Evolutionary conservation across 2,888 invertebrate species (phyloP), one percentile per base, ranked within the genome.

Genomic region (Acanthosoma haemorrhoidale): DNA sequence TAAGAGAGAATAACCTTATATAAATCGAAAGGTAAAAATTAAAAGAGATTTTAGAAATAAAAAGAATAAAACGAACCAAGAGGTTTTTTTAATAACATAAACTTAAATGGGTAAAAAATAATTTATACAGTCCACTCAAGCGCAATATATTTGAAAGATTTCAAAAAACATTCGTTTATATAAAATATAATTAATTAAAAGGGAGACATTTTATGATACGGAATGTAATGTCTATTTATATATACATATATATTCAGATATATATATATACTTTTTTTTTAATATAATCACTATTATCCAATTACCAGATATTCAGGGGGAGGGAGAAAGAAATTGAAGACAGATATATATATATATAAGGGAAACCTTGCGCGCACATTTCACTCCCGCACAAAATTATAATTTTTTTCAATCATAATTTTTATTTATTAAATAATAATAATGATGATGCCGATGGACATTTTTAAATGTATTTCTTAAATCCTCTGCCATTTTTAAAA

Each of bases 121-220:
- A 73, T 73, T 70, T 73, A 71, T 73, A 73, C 73, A 73, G 71
- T 71, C n/a, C 73, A 72, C 73, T 73, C 69, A 73, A 73, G 71
- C 71, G 73, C 71, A 73, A 73, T 73, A 71, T 73, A 73, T 73
- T 73, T 72, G 68, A 59, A 71, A 60, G 71, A 64, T 68, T 71
- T 73, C 71, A 69, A 73, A n/a, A 68, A 73, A 73, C 73, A 73
- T 73, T 71, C 71, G 58, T 71, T 69, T 71, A 63, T 69, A 71
- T 71, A 68, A 72, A 71, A 73, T 73, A 73, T 71, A 73, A 73
- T 71, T n/a, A n/a, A n/a, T n/a, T 68, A 71, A 69, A 70, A 72
- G 68, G 69, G 64, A 68, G 39, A 69, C 63, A 71, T 69, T 71
- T 69, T 68, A 72, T 70, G 59, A 59, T 38, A 38, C 68, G 68